A percentile compares a stretch with the other conserved stretches of the same genome.
These are phyloP conservation scores for Echinops telfairi DNA, from an alignment of 2,113 vertebrate genomes.

Conservation along the genomic window DNA sequence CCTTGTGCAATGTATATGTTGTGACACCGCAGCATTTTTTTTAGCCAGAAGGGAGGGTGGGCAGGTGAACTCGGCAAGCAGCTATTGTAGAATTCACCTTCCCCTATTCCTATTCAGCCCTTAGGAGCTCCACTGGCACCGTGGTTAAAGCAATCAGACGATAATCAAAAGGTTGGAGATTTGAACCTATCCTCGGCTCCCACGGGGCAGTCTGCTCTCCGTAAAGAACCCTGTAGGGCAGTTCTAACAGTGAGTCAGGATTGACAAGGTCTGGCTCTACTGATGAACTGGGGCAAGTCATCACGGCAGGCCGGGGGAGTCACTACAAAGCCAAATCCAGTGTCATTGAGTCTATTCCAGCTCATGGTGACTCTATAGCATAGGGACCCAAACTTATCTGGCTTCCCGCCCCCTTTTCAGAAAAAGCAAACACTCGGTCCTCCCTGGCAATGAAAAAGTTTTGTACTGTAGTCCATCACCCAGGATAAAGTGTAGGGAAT, in stretches of 20 bases:
- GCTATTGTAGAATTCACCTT: not conserved
- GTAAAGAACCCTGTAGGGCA: not conserved
- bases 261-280: not conserved
- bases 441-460: too few species aligned
- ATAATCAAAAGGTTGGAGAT: not conserved
- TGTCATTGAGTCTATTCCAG: too few species aligned
- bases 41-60: not conserved
- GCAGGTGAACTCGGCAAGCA: accelerated
- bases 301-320: not conserved
- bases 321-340: too few species aligned
- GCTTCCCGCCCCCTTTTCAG: too few species aligned
- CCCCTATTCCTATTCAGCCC: accelerated
- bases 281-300: not conserved
- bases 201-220: not conserved
- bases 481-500: too few species aligned
- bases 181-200: not conserved
- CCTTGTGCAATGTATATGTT: not conserved
- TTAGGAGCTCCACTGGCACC: too few species aligned
- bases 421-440: too few species aligned
- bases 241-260: not conserved
- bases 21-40: not conserved
- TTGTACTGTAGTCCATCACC: too few species aligned
- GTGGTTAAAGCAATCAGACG: not conserved
- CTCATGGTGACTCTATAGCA: too few species aligned
- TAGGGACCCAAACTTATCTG: too few species aligned